These are phyloP conservation scores for Ancistrus triradiatus DNA, from an alignment of 2,113 vertebrate species.

Conservation along the genomic window DNA sequence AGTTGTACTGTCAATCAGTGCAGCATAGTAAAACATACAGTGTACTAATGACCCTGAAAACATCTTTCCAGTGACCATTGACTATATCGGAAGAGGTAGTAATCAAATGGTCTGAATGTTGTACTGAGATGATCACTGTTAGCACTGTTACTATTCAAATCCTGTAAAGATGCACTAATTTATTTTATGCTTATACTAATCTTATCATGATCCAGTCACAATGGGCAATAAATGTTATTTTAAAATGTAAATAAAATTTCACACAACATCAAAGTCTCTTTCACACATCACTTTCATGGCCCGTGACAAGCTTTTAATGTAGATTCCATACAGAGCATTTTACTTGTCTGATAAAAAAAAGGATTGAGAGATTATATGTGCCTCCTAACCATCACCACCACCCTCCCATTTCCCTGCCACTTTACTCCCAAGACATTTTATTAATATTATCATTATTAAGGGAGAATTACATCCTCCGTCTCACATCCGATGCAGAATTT, in stretches of 20 bases:
- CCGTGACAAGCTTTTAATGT: slow-evolving; percentile 78
- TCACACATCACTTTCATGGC: slow-evolving; percentile 67
- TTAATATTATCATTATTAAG: slow-evolving; percentile 44
- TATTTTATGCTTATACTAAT: background rate
- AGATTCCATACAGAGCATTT: slow-evolving; percentile 63
- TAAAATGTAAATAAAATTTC: slow-evolving; percentile 34
- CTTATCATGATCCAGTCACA: background rate
- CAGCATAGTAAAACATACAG: slow-evolving; percentile 19
- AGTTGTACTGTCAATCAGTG: slow-evolving; percentile 64
- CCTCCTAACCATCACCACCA: slow-evolving; percentile 40
- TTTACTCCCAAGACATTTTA: slow-evolving; percentile 42
- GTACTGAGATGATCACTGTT: background rate
- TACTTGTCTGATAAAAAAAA: slow-evolving; percentile 71
- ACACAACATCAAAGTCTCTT: slow-evolving; percentile 47
- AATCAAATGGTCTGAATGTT: background rate
- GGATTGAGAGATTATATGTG: slow-evolving; percentile 72
- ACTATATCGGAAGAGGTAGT: background rate
- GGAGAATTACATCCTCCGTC: slow-evolving; percentile 50
- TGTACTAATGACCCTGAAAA: slow-evolving; percentile 14
- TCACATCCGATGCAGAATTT: slow-evolving; percentile 47
- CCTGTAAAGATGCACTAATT: background rate
- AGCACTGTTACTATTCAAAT: background rate
- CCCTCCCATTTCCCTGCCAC: slow-evolving; percentile 28
- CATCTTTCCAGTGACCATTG: background rate
- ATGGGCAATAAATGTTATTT: background rate